Evolutionary conservation across 2,797 vertebrate species (phyloP), one percentile per base, ranked within the genome.

Genomic region (Tiaroga cobitis): DNA sequence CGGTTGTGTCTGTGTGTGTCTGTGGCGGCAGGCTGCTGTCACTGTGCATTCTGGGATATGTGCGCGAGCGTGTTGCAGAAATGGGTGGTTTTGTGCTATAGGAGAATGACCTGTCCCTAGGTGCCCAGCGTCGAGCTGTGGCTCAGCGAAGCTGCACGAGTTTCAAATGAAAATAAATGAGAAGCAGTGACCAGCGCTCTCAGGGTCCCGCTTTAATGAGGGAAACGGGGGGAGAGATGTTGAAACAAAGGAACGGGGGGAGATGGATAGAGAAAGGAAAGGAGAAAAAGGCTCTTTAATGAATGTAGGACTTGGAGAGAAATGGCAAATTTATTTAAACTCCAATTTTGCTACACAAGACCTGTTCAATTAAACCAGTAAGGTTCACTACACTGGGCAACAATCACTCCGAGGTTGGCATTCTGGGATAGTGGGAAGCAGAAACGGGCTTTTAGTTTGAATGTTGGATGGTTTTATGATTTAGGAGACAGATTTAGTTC

Each of bases 131-230:
- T 82, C 24, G 84, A 86, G 83, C 78, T 84, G 81, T 74, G 86
- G 84, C 81, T 87, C 88, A 86, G 82, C 82, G 84, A 92, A 94
- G 94, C 94, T 94, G 93, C 92, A 92, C 92, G 90, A 93, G 91
- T 94, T 94, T 95, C 92, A 94, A 94, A 95, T 95, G 94, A 94
- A 95, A 95, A 95, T 95, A 95, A 95, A 95, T 95, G 95, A 95
- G 94, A 95, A 93, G 91, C 94, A 94, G 93, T 94, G 94, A 95
- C 94, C 93, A 89, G 91, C 93, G 91, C 93, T 94, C 94, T 91
- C 94, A 92, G 92, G 93, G 92, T 93, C 93, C 91, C 89, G 90
- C 92, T 94, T 93, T 95, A 94, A 95, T 95, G 94, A 95, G 94
- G 92, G 92, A 90, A 92, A 75, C 73, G 41, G 78, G 88, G 69